Percentiles rank a stretch among this genome's conserved stretches.
Evolutionary conservation across 2,113 vertebrate species (phyloP).

Genomic region (Calidris pygmaea): DNA sequence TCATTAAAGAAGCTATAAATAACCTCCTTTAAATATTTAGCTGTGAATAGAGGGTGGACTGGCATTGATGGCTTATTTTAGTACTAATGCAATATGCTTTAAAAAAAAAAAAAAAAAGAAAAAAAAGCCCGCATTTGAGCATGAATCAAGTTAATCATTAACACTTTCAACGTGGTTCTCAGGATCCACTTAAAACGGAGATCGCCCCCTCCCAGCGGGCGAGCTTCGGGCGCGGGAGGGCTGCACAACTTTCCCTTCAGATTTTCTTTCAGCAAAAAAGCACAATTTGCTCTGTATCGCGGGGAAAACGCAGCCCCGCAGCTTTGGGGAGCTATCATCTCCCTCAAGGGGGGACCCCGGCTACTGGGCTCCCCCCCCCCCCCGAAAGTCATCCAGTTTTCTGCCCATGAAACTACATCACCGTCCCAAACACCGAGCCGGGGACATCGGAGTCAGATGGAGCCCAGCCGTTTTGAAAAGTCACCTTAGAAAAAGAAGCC

Average conservation of each 20-base stretch:
- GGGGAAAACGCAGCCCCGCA: rapidly evolving
- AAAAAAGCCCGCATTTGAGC: constrained; percentile 62
- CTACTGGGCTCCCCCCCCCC: background rate
- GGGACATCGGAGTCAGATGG: rapidly evolving
- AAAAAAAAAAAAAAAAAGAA: constrained; percentile 63
- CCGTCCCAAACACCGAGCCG: background rate
- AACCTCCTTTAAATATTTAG: constrained; percentile 80
- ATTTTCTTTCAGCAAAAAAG: background rate
- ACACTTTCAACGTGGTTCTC: constrained; percentile 60
- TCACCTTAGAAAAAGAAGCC: background rate
- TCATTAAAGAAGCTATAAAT: constrained; percentile 82
- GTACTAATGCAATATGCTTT: constrained; percentile 72
- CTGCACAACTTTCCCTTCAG: background rate
- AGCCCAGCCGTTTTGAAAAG: background rate
- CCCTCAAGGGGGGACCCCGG: rapidly evolving
- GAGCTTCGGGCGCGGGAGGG: rapidly evolving
- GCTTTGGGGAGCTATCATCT: background rate
- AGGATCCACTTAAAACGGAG: background rate
- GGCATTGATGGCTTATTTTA: constrained; percentile 79
- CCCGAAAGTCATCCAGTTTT: background rate
- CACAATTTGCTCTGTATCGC: rapidly evolving
- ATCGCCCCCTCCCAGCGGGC: background rate
- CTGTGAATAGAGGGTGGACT: constrained; percentile 78
- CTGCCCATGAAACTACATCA: background rate
- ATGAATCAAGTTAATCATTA: constrained; percentile 74